These are phyloP conservation scores for Tetramorium alpestre DNA, from an alignment of 1,140 invertebrate species.

Conservation along the genomic window DNA sequence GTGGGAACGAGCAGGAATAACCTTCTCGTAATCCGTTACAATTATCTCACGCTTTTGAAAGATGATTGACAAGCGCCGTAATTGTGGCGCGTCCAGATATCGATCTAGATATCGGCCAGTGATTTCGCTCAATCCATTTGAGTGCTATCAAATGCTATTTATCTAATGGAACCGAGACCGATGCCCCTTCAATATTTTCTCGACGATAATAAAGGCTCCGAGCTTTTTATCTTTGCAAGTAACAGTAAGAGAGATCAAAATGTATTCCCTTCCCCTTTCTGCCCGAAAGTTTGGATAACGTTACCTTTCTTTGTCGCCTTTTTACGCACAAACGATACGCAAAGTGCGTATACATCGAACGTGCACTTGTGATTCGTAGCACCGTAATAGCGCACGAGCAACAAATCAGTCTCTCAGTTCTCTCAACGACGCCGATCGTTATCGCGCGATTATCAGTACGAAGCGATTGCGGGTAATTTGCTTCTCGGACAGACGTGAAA, in stretches of 20 bases:
- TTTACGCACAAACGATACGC: background rate
- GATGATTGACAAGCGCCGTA: background rate
- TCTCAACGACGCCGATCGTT: background rate
- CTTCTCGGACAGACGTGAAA: background rate
- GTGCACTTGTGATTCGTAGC: background rate
- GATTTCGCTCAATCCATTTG: background rate
- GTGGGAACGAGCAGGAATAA: background rate
- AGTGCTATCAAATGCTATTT: constrained; percentile 25
- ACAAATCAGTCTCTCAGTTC: background rate
- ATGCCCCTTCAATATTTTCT: background rate
- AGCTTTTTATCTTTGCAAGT: background rate
- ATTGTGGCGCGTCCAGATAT: background rate
- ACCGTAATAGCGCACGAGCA: background rate
- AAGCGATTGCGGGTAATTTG: background rate
- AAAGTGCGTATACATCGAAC: constrained; percentile 8
- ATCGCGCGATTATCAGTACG: constrained; percentile 13
- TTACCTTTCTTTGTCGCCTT: constrained; percentile 27
- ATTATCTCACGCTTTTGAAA: constrained; percentile 13
- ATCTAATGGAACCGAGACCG: constrained; percentile 7
- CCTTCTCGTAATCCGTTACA: background rate
- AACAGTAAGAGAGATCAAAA: background rate
- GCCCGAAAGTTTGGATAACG: background rate
- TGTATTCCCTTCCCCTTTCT: background rate
- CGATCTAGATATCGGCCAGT: background rate
- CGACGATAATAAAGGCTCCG: background rate